Evolutionary conservation across 1,140 invertebrate genomes (phyloP), one percentile per base, ranked within the genome.

Genomic region (Megalopta genalis): DNA sequence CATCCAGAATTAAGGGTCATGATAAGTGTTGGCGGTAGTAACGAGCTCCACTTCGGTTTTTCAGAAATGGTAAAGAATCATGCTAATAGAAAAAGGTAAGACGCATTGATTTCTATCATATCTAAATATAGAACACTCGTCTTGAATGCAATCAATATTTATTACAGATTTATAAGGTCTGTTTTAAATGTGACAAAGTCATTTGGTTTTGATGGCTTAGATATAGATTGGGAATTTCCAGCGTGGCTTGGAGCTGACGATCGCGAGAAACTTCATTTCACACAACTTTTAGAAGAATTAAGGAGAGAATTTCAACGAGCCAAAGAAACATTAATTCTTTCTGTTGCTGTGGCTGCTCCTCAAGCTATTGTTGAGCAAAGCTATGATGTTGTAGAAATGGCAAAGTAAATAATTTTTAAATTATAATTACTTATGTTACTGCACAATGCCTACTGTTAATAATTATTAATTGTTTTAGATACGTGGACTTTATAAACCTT

Each of bases 171-270:
- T 89, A 95, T 97, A 62, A 92, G 92, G 79, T 95, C 96, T 3
- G 92, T 96, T 5, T 93, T 95, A 78, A 88, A 93, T 65, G 90
- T 95, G 16, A 90, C 96, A n/a, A 93, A 93, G 77, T 91, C 91
- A n/a, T 95, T 95, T 84, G 92, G 93, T 72, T 92, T 98, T 23
- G 96, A 98, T 93, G 97, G 97, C 32, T 92, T 98, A 10, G 97
- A 98, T 90, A 89, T 98, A 60, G 97, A 98, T 87, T 98, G 97
- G 97, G 97, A 98, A 90, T 98, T 97, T 90, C 97, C 97, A 14
- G 89, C 88, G 25, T 93, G 85, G 90, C 79, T 86, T 27, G 87
- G 86, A 73, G 78, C 68, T 52, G 88, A 90, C 85, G 93, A 92
- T 84, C 93, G 93, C 49, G 94, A 95, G 88, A 94, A 94, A 83